Evolutionary conservation across 2,797 vertebrate genomes (phyloP), one percentile per base, ranked within the genome.

Genomic region (Melanotaenia trifasciata): DNA sequence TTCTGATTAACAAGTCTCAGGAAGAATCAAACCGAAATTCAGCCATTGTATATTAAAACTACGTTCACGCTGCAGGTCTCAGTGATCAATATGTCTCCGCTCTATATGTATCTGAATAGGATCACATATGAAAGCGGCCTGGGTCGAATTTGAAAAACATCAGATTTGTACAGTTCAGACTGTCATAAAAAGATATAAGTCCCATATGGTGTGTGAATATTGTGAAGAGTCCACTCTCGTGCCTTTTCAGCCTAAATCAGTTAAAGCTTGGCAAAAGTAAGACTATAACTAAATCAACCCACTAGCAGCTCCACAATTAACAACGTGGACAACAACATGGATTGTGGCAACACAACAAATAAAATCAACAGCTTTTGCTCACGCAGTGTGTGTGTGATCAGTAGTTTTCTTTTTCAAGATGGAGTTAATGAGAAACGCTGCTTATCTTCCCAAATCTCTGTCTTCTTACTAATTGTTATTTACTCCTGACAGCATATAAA

Each of bases 401-500:
- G 24, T 26, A 26, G 28, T 6, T 12, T 11, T 57, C 10, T n/a
- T 61, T 67, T 61, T 67, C 1, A 35, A 40, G 56, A 59, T 58
- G 5, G n/a, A 10, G 62, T 59, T 24, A 60, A 56, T 6, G 14
- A 51, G 24, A 61, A 28, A 47, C 33, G 53, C 10, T 28, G 43
- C 38, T 59, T 47, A 20, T 67, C 45, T 4, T 63, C 58, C 58
- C 16, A n/a, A 67, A 43, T 62, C 51, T 16, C 11, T 2, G 8
- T 3, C 62, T 60, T 67, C 40, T 51, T 51, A 24, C 47, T 43
- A 28, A n/a, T 38, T 51, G 58, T 47, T 73, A 43, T 76, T 81
- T 73, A 73, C 59, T 64, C 79, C 72, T 45, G 11, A 60, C 36
- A 78, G 68, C 50, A 54, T 3, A 66, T 56, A 35, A 76, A 72